Base-by-base conservation (phyloP, 2,113 vertebrate species). In the Pithys albifrons region DNA sequence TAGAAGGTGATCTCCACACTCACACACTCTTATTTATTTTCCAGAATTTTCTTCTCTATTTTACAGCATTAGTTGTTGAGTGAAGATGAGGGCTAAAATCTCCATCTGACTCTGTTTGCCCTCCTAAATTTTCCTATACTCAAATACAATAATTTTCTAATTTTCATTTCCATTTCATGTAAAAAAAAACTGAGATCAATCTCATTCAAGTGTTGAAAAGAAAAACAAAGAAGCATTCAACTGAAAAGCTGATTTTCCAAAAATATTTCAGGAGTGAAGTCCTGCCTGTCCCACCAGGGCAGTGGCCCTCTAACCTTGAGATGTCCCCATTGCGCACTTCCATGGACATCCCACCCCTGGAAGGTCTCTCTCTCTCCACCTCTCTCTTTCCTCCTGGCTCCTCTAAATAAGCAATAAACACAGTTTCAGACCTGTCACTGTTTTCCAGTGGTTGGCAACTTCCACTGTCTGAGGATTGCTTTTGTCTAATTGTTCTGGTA, bases 381-480 rank as follows among this genome's bases (percentile, higher is more conserved):
- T 59, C 9, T 39, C 20, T 43, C 43, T 29, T 75, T 83, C 58
- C 25, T 61, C 52, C 82, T 83, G 49, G 12, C 25, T 73, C 20
- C 67, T 65, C 58, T 83, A 45, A 87, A 49, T 51, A 65, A 81
- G 70, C 64, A 93, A 73, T 46, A 76, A 92, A 41, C 58, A 61
- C 17, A 7, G 12, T 8, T 85, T 91, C 61, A 80, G 48, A 9
- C 49, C 52, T 89, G 69, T 49, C 86, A 23, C 48, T 27, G 17
- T 46, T 82, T 92, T 55, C 72, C 80, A 77, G 89, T 79, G 62
- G 80, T 88, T 93, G 93, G 92, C 92, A 93, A 59, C 74, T 90
- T 79, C 57, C 91, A 95, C 64, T 78, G 93, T 75, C 80, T 35
- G 65, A 73, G 64, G 94, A 66, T 65, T 83, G 82, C 82, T 85